phyloP scores from a whole-genome alignment of 2,113 vertebrate species.

The Dendrocopos noguchii region DNA sequence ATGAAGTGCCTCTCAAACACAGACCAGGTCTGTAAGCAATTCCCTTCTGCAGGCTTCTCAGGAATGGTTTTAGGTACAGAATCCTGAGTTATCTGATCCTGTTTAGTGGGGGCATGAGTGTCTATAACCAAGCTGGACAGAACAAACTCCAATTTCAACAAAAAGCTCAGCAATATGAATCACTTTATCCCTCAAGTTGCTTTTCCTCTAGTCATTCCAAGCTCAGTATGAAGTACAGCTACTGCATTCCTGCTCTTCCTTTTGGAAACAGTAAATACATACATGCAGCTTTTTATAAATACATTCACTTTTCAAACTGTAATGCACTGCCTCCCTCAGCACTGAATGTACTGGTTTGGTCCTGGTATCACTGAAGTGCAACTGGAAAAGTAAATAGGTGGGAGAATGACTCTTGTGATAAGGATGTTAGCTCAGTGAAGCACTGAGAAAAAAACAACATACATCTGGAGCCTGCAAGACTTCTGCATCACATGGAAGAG shows the following conservation, averaged over 20 bases:
- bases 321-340: neutral
- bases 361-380: neutral
- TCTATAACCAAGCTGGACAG: neutral
- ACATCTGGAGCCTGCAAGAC: neutral
- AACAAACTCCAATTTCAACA: neutral
- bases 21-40: neutral
- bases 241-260: neutral
- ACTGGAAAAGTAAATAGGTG: neutral
- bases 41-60: neutral
- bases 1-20: neutral
- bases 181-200: neutral
- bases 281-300: neutral
- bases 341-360: neutral
- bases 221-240: neutral
- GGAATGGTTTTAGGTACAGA: neutral
- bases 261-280: neutral
- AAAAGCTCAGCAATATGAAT: neutral
- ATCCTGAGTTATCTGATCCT: neutral
- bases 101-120: neutral
- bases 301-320: neutral
- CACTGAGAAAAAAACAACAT: neutral
- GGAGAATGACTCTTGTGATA: neutral
- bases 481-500: rapidly evolving
- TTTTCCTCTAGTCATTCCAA: neutral
- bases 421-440: neutral